phyloP scores from a whole-genome alignment of 2,888 invertebrate genomes.

The Temnothorax unifasciatus region DNA sequence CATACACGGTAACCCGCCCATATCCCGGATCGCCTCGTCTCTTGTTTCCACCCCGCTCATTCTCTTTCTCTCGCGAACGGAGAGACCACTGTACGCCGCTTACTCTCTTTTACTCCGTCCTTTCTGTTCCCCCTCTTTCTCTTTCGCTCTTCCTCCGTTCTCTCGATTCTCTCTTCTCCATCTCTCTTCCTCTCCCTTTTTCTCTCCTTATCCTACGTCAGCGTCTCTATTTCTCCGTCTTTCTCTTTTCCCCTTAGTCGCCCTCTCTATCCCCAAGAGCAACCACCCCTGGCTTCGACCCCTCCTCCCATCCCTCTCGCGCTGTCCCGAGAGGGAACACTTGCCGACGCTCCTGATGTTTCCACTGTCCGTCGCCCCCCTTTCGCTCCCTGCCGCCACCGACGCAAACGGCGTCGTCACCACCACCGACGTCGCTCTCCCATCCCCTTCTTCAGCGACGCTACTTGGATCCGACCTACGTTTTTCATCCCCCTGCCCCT shows the following conservation, averaged over 20 bases:
- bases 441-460: conserved; percentile 18
- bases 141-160: conserved; percentile 22
- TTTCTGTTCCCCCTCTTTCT: conserved; percentile 17
- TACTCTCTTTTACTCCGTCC: conserved; percentile 58
- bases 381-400: conserved; percentile 26
- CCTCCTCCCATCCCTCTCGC: conserved; percentile 25
- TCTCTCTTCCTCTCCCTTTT: conserved; percentile 27
- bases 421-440: conserved; percentile 43
- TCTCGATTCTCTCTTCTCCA: conserved; percentile 36
- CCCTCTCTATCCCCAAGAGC: conserved; percentile 66
- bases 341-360: conserved; percentile 55
- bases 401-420: conserved; percentile 56
- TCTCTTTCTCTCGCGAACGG: conserved; percentile 62
- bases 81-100: conserved; percentile 55
- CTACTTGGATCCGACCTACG: conserved; percentile 53
- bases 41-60: conserved; percentile 61
- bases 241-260: conserved; percentile 63
- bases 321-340: conserved; percentile 49
- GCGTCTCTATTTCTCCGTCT: conserved; percentile 57
- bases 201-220: conserved; percentile 53
- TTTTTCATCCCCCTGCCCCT: conserved; percentile 38
- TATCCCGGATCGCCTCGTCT: conserved; percentile 45
- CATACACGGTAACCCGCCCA: conserved; percentile 33
- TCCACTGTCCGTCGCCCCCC: conserved; percentile 48
- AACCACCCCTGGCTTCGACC: conserved; percentile 21